Base-by-base conservation (phyloP, 1,140 invertebrate genomes). In the Sycobia sp. region DNA sequence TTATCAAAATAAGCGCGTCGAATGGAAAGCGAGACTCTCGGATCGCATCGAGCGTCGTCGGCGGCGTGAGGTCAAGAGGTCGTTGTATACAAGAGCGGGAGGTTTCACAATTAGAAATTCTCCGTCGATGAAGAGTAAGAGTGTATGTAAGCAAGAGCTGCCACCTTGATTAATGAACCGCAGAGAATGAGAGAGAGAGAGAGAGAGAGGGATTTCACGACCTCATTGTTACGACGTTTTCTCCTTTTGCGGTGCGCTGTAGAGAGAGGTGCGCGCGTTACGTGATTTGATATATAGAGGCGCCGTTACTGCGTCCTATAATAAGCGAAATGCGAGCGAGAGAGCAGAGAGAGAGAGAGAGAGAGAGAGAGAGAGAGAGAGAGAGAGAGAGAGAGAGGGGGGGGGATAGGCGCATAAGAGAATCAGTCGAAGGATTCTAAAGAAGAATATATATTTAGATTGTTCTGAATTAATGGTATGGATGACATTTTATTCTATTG, bases 91-190 rank as follows among this genome's bases (percentile, higher is more conserved):
- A 32, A 11, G 5, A 11, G 5, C 29, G 29, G 29, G 29, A 13
- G 51, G 59, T 55, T 55, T 62, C 51, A 41, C 51, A 56, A 62
- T 56, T 56, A 62, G 60, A 62, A 62, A 62, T 55, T 51, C 32
- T 11, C 14, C 20, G 22, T 53, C 41, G 39, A 38, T 27, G 32
- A 62, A 54, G 50, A 62, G 59, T 54, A 62, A 54, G 47, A 62
- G 50, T 62, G n/a, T n/a, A n/a, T n/a, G n/a, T n/a, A 44, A 62
- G 60, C 49, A 62, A 55, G 49, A 62, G 51, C 53, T 46, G 53
- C 44, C 39, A n/a, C 9, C n/a, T 39, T 62, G 43, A 62, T 62
- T 62, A 62, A 62, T 56, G 60, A 55, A 49, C 32, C 32, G n/a
- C 22, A 11, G 29, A 32, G 4, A 32, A 11, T 11, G 5, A 11